Conservation (phyloP, 2,888 invertebrate species). For the Cerastis leucographa region DNA sequence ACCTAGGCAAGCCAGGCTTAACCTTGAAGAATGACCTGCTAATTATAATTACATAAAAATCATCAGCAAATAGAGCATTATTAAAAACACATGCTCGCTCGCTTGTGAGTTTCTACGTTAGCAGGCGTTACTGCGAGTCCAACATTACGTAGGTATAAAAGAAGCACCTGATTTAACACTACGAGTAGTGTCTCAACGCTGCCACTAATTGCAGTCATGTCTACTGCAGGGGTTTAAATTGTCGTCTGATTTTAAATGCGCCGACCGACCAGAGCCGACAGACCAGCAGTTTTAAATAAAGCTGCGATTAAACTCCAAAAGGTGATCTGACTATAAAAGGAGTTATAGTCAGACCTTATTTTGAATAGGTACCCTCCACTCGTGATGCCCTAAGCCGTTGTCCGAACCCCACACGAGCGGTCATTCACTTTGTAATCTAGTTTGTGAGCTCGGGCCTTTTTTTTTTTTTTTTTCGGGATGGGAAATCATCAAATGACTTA, state of each 20-base stretch:
- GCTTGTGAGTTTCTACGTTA: no score
- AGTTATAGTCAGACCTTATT: background rate
- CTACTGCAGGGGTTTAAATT: background rate
- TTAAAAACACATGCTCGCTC: no score
- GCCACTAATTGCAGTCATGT: slow-evolving; percentile 1
- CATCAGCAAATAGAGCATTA: background rate
- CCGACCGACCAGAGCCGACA: background rate
- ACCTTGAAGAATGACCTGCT: background rate
- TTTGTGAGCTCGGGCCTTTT: no score
- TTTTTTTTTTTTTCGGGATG: no score
- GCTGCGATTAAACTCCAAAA: background rate
- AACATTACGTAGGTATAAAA: background rate
- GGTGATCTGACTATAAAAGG: background rate
- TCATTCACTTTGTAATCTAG: no score
- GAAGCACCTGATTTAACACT: background rate
- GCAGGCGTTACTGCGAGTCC: background rate
- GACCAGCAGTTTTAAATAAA: background rate
- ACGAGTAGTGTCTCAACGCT: background rate
- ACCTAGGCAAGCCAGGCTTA: background rate
- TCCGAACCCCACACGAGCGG: no score
- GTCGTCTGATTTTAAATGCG: background rate
- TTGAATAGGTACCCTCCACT: no score
- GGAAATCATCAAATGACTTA: no score
- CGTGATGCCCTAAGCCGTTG: no score
- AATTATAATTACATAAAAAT: background rate